These are phyloP conservation scores for Martes martes DNA, from an alignment of 2,113 vertebrate genomes.

Conservation along the genomic window DNA sequence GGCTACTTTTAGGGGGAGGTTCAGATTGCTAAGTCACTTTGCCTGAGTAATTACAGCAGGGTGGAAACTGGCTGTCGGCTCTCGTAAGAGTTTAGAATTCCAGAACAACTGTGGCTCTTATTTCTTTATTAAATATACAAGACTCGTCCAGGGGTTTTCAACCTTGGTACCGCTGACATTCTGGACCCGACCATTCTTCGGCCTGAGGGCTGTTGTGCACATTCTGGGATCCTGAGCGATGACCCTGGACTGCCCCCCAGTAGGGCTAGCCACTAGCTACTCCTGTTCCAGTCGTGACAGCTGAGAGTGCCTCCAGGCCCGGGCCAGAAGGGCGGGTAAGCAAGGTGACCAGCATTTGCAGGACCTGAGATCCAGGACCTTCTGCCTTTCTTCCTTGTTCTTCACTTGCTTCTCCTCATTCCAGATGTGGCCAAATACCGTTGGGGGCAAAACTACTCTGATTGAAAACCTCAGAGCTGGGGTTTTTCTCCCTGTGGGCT, in stretches of 20 bases:
- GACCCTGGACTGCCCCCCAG: background rate
- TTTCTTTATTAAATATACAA: background rate
- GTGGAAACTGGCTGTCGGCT: background rate
- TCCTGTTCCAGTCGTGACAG: background rate
- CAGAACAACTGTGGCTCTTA: background rate
- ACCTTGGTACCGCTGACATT: fast-evolving
- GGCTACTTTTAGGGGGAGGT: background rate
- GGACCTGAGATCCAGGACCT: fast-evolving
- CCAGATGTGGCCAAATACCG: background rate
- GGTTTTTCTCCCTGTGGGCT: background rate
- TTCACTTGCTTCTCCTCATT: background rate
- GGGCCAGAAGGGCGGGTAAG: background rate
- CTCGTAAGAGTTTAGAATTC: background rate
- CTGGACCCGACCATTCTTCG: background rate
- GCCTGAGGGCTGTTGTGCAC: background rate
- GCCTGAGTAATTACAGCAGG: background rate
- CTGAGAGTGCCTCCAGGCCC: background rate
- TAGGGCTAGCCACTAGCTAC: fast-evolving
- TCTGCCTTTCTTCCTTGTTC: background rate
- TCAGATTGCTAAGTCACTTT: background rate
- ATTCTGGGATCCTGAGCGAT: fast-evolving
- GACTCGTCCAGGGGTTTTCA: background rate
- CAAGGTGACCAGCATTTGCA: fast-evolving
- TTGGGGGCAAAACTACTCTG: no score
- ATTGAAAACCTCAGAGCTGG: background rate